Evolutionary conservation across 2,113 vertebrate genomes (phyloP), one percentile per base, ranked within the genome.

Genomic region (Ageneiosus marmoratus): DNA sequence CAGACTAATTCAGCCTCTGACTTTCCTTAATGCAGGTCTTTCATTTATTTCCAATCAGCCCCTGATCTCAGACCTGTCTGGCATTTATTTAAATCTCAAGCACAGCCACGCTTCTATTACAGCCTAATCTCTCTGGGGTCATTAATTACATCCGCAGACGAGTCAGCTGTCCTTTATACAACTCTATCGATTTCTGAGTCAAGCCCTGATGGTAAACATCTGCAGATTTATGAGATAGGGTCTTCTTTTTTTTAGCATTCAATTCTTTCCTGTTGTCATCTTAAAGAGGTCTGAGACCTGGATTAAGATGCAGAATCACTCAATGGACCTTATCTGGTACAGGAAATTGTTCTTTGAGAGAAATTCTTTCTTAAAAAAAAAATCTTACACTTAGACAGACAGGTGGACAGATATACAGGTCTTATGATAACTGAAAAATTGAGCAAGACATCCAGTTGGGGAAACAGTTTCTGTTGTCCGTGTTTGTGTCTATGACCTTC

Each of bases 401-500:
- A 56, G 67, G 37, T 63, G 55, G 53, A 80, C 51, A 20, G 73
- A n/a, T n/a, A 32, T 32, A 77, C 46, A 34, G 65, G 65, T 73
- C 83, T 70, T 81, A 75, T 81, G 73, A 73, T 83, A 46, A 85
- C 69, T 76, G 60, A 69, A 73, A 84, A 80, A 73, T 55, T 56
- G 29, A 85, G 75, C 69, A 81, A 73, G 77, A 7, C 27, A 72
- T 77, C 41, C 55, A 83, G 80, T 77, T 70, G 53, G 63, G 84
- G 72, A 85, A 85, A 87, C 75, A 50, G 77, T 80, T n/a, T 84
- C 77, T 88, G 87, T 84, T 62, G 73, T 74, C 60, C 37, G 37
- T 27, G 44, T 86, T 70, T 86, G 80, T 86, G 79, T 86, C 84
- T 60, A 79, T 86, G 84, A 87, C 88, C 88, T 87, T 85, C 78